Evolutionary conservation across 2,113 vertebrate genomes (phyloP).

Genomic region (Periophthalmus modestus): DNA sequence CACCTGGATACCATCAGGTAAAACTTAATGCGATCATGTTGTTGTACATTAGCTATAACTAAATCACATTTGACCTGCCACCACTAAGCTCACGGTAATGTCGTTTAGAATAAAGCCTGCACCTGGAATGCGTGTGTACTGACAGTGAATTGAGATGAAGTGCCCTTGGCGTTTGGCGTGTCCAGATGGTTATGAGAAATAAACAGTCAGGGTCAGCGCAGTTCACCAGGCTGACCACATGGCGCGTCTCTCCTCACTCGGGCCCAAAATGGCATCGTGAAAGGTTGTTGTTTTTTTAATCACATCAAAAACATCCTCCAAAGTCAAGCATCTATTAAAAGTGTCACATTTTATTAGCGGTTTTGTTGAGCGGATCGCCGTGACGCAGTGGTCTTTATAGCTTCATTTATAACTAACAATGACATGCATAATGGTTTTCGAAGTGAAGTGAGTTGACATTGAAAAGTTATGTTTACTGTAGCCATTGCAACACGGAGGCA

Average conservation of each 20-base stretch:
- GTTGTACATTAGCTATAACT: not conserved
- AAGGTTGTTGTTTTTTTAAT: slow-evolving; percentile 6
- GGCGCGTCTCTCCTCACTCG: slow-evolving; percentile 26
- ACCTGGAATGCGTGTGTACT: slow-evolving; percentile 14
- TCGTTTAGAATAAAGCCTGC: slow-evolving; percentile 2
- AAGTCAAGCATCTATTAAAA: not conserved
- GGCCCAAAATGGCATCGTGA: slow-evolving; percentile 25
- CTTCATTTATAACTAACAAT: slow-evolving; percentile 6
- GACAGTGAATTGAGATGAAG: slow-evolving; percentile 23
- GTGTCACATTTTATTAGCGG: slow-evolving; percentile 9
- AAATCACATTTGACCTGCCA: not conserved
- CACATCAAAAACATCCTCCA: not conserved
- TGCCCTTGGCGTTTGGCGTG: slow-evolving; percentile 61
- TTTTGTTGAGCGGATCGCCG: not conserved
- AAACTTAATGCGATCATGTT: not conserved
- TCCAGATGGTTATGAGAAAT: slow-evolving; percentile 71
- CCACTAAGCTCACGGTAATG: not conserved
- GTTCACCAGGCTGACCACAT: slow-evolving; percentile 54
- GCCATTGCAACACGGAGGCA: not conserved
- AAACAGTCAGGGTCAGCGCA: slow-evolving; percentile 62
- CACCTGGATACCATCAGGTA: not conserved
- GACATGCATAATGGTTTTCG: not conserved
- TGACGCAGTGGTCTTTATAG: slow-evolving; percentile 8
- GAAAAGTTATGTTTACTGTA: not conserved
- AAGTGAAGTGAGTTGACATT: slow-evolving; percentile 4